Percentiles rank a stretch among this genome's conserved stretches.
These are phyloP conservation scores for Melanogrammus aeglefinus DNA, from an alignment of 2,797 vertebrate genomes.

Conservation along the genomic window DNA sequence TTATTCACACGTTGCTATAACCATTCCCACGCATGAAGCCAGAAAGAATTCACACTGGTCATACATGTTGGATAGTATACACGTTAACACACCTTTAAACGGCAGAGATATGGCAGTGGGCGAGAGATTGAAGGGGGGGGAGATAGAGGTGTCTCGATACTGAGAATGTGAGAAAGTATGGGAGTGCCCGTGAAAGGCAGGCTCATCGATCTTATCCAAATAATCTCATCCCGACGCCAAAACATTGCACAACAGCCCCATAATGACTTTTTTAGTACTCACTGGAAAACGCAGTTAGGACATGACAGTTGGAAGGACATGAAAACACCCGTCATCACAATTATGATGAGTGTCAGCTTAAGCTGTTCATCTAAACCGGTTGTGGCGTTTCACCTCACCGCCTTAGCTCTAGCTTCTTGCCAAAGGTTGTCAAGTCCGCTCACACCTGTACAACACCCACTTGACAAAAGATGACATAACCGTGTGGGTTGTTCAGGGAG, in stretches of 20 bases:
- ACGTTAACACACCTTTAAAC: conserved; percentile 48
- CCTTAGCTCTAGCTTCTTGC: not conserved
- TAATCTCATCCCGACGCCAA: conserved; percentile 47
- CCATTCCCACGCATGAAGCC: conserved; percentile 45
- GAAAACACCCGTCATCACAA: not conserved
- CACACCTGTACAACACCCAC: not conserved
- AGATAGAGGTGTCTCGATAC: not conserved
- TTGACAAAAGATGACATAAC: not conserved
- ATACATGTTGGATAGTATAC: conserved; percentile 58
- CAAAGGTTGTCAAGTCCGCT: not conserved
- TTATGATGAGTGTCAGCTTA: not conserved
- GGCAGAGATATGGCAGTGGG: conserved; percentile 13
- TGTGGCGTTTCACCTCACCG: not conserved
- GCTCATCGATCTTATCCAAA: conserved; percentile 36
- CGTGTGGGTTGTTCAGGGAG: not conserved
- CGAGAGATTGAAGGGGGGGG: conserved; percentile 3
- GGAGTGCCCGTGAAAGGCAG: conserved; percentile 19
- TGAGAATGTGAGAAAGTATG: not conserved
- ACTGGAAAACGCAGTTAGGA: conserved; percentile 6
- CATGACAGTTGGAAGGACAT: conserved; percentile 6
- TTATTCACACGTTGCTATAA: conserved; percentile 23
- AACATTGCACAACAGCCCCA: conserved; percentile 47
- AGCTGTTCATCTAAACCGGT: not conserved
- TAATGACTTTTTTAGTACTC: conserved; percentile 29
- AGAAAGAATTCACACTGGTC: conserved; percentile 62